These are phyloP conservation scores for Eidolon dupreanum DNA, from an alignment of 2,797 vertebrate species.

Conservation along the genomic window DNA sequence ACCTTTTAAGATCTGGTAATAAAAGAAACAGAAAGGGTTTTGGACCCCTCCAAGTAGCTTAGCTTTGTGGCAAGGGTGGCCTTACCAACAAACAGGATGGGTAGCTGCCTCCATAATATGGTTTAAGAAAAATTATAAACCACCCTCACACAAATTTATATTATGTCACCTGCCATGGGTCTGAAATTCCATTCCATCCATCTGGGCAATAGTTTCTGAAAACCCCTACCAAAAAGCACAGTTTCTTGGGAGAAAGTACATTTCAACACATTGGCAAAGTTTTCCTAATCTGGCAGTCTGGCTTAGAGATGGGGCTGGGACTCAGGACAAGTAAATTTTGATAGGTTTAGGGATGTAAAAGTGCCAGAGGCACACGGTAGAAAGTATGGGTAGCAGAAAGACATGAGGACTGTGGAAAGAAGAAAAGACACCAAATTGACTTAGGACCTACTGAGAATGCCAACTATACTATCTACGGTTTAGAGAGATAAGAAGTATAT, in stretches of 20 bases:
- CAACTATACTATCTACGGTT: background rate
- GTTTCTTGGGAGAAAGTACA: background rate
- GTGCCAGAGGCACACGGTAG: background rate
- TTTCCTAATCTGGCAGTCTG: background rate
- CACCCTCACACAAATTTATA: background rate
- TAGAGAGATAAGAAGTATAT: background rate
- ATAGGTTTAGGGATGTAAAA: background rate
- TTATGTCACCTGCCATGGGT: background rate
- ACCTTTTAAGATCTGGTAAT: constrained; percentile 16
- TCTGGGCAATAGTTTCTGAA: background rate
- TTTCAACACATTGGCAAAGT: background rate
- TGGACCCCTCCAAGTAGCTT: background rate
- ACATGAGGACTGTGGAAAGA: background rate
- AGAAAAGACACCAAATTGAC: background rate
- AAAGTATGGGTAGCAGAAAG: background rate
- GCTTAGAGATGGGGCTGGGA: background rate
- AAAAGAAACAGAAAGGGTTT: constrained; percentile 24
- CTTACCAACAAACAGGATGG: background rate
- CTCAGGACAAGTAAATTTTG: background rate
- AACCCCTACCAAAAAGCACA: background rate
- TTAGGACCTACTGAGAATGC: background rate
- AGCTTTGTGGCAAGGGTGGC: background rate
- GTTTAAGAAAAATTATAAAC: constrained; percentile 45
- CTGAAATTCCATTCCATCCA: constrained; percentile 9
- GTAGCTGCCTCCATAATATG: background rate